A percentile compares a stretch with the other conserved stretches of the same genome.
Conservation (phyloP, 2,888 invertebrate genomes). For the Darwinula stevensoni region DNA sequence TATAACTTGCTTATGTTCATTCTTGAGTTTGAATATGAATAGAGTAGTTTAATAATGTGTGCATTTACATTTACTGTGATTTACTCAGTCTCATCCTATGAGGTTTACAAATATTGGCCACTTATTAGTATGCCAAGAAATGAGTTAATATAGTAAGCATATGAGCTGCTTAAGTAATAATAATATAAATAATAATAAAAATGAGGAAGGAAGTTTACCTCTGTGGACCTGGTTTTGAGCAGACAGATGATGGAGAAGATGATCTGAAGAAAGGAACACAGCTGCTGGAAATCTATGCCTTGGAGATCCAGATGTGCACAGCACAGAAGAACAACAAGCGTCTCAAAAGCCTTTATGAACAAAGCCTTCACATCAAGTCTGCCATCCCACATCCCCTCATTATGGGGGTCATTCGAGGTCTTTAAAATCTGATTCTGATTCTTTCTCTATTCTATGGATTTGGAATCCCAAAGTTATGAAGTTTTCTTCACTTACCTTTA, state of each 20-base stretch:
- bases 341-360: conserved; percentile 79
- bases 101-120: neutral
- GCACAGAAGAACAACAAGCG: conserved; percentile 98
- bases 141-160: too few species aligned
- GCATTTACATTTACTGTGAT: conserved; percentile 5
- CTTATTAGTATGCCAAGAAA: too few species aligned
- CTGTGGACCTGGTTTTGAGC: conserved; percentile 11
- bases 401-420: conserved; percentile 96
- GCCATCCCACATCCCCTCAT: conserved; percentile 99
- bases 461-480: too few species aligned
- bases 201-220: too few species aligned
- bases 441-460: neutral
- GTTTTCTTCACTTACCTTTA: too few species aligned
- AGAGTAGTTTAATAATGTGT: too few species aligned
- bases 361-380: conserved; percentile 90
- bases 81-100: neutral
- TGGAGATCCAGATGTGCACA: conserved; percentile 99
- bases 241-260: conserved; percentile 92
- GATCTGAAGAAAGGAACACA: conserved; percentile 94
- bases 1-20: too few species aligned
- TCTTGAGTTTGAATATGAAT: too few species aligned
- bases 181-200: too few species aligned
- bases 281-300: conserved; percentile 82
- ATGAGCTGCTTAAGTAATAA: too few species aligned
- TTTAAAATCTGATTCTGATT: conserved; percentile 16